Evolutionary conservation across 1,140 invertebrate species (phyloP).

Genomic region (Drosophila willistoni): DNA sequence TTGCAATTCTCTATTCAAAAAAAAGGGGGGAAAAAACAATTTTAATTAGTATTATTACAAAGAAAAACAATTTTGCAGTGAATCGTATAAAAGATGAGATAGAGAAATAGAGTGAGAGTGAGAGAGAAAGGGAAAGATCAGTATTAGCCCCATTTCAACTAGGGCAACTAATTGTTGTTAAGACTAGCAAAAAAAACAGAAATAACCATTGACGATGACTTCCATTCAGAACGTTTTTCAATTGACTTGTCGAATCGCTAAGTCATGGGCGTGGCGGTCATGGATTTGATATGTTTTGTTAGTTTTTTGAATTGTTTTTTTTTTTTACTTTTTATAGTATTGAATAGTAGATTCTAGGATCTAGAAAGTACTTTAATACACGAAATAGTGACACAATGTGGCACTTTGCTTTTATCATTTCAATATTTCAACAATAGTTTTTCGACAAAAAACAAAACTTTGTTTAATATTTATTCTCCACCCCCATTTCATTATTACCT

Average conservation of each 20-base stretch:
- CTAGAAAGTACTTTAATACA: too few species aligned
- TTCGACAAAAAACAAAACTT: too few species aligned
- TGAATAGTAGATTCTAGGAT: background rate
- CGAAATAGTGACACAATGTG: too few species aligned
- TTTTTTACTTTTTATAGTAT: background rate
- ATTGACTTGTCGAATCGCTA: background rate
- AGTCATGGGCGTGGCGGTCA: background rate
- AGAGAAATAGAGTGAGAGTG: too few species aligned
- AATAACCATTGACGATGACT: slow-evolving; percentile 15
- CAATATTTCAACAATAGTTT: too few species aligned
- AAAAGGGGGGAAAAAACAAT: slow-evolving; percentile 23
- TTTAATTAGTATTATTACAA: slow-evolving; percentile 79
- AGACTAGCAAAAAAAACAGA: background rate
- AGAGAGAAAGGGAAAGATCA: slow-evolving; percentile 4
- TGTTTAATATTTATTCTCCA: too few species aligned
- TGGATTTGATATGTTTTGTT: too few species aligned
- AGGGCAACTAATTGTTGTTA: slow-evolving; percentile 13
- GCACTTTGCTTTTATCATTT: too few species aligned
- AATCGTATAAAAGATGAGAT: slow-evolving; percentile 36
- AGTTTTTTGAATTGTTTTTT: background rate
- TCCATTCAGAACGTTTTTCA: slow-evolving; percentile 13
- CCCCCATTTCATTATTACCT: too few species aligned
- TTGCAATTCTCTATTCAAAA: slow-evolving; percentile 11
- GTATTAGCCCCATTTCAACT: slow-evolving; percentile 68
- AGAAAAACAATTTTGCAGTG: slow-evolving; percentile 71